Evolutionary conservation across 2,113 vertebrate species (phyloP).

Genomic region (Gavia stellata): DNA sequence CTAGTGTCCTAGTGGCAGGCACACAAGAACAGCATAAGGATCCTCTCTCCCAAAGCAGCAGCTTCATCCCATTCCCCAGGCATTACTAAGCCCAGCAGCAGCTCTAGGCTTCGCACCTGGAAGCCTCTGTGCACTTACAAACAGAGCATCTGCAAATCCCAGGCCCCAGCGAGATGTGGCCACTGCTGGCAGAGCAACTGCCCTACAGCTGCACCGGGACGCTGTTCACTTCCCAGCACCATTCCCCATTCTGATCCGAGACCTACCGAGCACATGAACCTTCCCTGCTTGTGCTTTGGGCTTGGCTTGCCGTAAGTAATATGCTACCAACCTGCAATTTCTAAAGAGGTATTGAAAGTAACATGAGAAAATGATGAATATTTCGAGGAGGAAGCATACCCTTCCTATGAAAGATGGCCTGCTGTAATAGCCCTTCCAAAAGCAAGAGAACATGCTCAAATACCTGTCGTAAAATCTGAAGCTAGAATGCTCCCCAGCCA

Average conservation of each 20-base stretch:
- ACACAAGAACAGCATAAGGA: background rate
- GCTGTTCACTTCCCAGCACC: background rate
- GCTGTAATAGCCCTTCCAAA: background rate
- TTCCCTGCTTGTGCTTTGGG: background rate
- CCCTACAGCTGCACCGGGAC: background rate
- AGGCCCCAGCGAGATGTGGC: background rate
- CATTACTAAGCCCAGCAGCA: background rate
- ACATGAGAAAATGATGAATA: background rate
- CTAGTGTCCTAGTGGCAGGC: background rate
- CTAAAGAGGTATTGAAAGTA: background rate
- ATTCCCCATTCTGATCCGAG: background rate
- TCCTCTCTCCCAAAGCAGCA: background rate
- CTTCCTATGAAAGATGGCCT: background rate
- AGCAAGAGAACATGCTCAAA: background rate
- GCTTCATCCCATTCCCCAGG: background rate
- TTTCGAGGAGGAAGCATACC: background rate
- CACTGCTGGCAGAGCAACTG: background rate
- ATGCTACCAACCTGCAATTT: background rate
- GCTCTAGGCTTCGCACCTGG: background rate
- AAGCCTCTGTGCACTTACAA: background rate
- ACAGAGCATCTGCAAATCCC: background rate
- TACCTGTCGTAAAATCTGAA: background rate
- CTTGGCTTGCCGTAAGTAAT: background rate
- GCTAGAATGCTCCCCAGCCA: background rate
- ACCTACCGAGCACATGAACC: background rate